These are phyloP conservation scores for Muraenolepis orangiensis DNA, from an alignment of 2,797 vertebrate species.

Conservation along the genomic window DNA sequence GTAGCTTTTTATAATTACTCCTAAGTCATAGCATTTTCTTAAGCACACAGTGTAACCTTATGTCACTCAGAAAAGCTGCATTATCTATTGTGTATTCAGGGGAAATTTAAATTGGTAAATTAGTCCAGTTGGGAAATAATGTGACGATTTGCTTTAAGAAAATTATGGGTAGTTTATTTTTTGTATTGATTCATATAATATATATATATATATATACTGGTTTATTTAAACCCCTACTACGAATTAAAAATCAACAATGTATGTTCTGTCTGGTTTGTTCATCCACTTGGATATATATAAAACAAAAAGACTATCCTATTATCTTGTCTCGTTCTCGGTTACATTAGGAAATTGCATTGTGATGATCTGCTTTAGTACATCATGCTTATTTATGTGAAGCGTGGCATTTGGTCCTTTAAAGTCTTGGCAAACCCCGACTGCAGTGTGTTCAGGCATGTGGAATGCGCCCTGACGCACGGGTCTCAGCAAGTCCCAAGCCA, in stretches of 20 bases:
- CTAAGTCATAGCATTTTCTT: neutral
- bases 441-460: neutral
- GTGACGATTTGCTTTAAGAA: too few species aligned
- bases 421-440: neutral
- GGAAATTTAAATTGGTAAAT: neutral
- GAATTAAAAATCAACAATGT: neutral
- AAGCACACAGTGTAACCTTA: neutral
- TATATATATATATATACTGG: neutral
- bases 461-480: slow-evolving; percentile 28
- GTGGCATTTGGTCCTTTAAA: neutral
- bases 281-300: neutral
- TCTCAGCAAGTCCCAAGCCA: slow-evolving; percentile 38
- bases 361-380: neutral
- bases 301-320: neutral
- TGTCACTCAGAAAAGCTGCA: neutral
- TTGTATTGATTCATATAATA: neutral
- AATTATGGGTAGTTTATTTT: neutral
- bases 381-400: neutral
- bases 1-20: neutral
- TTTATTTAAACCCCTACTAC: neutral
- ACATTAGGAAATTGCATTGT: neutral
- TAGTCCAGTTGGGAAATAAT: neutral
- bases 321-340: neutral
- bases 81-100: neutral
- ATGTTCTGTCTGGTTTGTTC: neutral